phyloP scores from a whole-genome alignment of 2,797 vertebrate genomes.

The Smutsia temminckii region DNA sequence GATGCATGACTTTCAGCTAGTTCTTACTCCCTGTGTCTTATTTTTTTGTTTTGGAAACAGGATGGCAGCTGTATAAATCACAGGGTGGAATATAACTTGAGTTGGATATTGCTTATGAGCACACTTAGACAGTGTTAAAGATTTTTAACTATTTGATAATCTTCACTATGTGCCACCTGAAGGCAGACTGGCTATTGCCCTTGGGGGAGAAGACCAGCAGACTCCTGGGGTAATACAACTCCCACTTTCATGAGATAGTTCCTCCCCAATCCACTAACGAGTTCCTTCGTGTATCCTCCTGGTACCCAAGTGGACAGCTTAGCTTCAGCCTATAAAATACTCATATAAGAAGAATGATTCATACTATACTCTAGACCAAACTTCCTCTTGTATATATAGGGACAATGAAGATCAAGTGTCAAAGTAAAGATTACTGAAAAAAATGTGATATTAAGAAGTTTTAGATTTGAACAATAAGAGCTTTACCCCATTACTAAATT shows the following conservation, averaged over 20 bases:
- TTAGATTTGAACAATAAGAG: neutral
- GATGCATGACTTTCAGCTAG: neutral
- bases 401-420: neutral
- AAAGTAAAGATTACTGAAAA: neutral
- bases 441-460: neutral
- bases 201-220: neutral
- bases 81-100: neutral
- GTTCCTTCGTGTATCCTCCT: neutral
- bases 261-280: neutral
- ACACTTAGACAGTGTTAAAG: neutral
- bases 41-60: conserved; percentile 9
- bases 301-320: neutral
- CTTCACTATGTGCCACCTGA: neutral
- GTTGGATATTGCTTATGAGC: neutral
- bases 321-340: neutral
- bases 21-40: neutral
- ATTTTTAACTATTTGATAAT: neutral
- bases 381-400: neutral
- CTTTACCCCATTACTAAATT: neutral
- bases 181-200: neutral
- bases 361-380: neutral
- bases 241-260: neutral
- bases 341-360: neutral
- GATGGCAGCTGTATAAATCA: neutral
- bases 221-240: neutral